Conservation (phyloP, 2,113 vertebrate species). For the Callopanchax toddi region DNA sequence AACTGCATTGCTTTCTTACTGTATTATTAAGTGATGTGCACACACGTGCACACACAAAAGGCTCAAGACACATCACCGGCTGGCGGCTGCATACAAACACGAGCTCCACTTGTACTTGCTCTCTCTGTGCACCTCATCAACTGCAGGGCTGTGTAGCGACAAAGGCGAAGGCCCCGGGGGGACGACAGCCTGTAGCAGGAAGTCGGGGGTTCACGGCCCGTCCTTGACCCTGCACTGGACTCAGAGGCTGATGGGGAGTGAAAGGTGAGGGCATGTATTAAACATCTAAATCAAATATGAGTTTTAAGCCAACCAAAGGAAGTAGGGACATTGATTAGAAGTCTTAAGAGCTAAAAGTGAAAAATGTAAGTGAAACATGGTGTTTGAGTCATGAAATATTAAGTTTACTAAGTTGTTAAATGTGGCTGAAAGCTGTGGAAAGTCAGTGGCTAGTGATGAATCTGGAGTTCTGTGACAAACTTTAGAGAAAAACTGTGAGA, state of each 20-base stretch:
- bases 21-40: conserved; percentile 25
- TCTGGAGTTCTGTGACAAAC: background rate
- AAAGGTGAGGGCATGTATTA: conserved; percentile 5
- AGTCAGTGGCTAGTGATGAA: background rate
- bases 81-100: conserved; percentile 16
- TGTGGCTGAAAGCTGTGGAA: conserved; percentile 9
- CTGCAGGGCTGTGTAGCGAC: conserved; percentile 21
- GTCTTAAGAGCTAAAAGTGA: conserved; percentile 6
- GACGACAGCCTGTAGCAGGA: background rate
- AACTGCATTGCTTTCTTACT: conserved; percentile 12
- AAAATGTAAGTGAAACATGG: conserved; percentile 2
- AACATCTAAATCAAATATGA: background rate
- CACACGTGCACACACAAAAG: background rate
- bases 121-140: conserved; percentile 20
- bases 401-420: conserved; percentile 14
- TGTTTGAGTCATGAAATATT: conserved; percentile 18
- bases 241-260: background rate
- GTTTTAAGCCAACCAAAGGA: background rate
- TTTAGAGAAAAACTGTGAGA: background rate
- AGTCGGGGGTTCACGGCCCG: conserved; percentile 25
- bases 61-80: background rate
- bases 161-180: conserved; percentile 20
- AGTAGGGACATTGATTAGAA: background rate
- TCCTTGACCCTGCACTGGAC: conserved; percentile 53
- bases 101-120: conserved; percentile 21